Evolutionary conservation across 2,113 vertebrate species (phyloP).

Genomic region (Ramphastos sulfuratus): DNA sequence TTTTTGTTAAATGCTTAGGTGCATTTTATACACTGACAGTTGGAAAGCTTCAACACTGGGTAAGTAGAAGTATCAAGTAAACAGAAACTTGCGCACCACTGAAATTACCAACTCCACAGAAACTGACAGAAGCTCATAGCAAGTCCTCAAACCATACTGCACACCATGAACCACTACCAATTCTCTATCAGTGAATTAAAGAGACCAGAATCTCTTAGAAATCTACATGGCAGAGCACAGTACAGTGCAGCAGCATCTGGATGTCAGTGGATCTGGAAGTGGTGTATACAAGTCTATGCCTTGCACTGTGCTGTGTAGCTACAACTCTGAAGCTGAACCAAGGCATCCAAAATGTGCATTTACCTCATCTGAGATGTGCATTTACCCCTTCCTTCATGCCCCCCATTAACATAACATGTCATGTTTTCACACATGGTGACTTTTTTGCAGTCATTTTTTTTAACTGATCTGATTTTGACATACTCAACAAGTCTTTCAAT

Average conservation of each 20-base stretch:
- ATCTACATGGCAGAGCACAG: neutral
- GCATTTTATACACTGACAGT: neutral
- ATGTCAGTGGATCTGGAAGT: neutral
- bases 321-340: too few relatives aligned
- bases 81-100: neutral
- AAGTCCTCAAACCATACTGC: neutral
- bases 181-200: neutral
- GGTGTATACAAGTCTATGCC: neutral
- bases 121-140: neutral
- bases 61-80: neutral
- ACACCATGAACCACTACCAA: neutral
- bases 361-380: neutral
- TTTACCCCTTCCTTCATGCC: neutral
- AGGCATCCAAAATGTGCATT: fast-evolving
- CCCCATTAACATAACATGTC: neutral
- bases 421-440: neutral
- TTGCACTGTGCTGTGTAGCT: neutral
- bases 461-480: neutral
- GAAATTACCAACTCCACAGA: neutral
- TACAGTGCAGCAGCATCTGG: neutral
- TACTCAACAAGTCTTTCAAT: neutral
- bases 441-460: neutral
- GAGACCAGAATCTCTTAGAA: neutral
- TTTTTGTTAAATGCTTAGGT: neutral
- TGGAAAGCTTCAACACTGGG: neutral